Percentiles rank a stretch among this genome's conserved stretches.
Evolutionary conservation across 2,113 vertebrate genomes (phyloP).

Genomic region (Myocastor coypus): DNA sequence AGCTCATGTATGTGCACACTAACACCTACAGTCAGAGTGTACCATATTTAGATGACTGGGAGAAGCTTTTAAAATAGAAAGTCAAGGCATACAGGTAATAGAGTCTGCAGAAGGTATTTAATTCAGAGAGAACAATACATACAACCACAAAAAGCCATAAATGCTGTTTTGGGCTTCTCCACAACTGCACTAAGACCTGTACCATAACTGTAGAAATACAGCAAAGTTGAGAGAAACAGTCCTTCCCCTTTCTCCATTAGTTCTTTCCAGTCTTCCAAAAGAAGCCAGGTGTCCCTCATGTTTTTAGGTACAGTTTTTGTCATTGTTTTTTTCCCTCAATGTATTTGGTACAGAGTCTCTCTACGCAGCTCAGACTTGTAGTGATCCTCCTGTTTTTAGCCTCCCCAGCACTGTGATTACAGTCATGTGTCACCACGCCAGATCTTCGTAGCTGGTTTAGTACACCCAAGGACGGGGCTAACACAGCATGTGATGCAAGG

Average conservation of each 20-base stretch:
- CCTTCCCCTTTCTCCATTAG: background rate
- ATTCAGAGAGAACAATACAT: background rate
- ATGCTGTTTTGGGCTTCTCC: background rate
- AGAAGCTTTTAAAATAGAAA: constrained; percentile 19
- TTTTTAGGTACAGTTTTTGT: background rate
- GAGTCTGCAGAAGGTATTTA: background rate
- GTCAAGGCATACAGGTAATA: background rate
- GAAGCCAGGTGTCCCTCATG: background rate
- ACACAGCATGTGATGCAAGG: no score
- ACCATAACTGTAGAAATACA: background rate
- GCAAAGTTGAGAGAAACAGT: background rate
- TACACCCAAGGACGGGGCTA: no score
- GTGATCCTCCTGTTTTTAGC: no score
- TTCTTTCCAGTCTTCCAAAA: background rate
- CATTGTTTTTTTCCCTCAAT: no score
- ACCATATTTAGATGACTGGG: background rate
- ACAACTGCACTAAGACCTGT: background rate
- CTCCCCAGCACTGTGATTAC: no score
- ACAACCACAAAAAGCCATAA: background rate
- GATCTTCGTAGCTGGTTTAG: no score
- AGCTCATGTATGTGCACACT: background rate
- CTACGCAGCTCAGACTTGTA: no score
- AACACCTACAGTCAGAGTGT: background rate
- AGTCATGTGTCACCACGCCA: no score
- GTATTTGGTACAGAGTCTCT: no score